These are phyloP conservation scores for Aldabrachelys gigantea DNA, from an alignment of 2,113 vertebrate genomes.

Conservation along the genomic window DNA sequence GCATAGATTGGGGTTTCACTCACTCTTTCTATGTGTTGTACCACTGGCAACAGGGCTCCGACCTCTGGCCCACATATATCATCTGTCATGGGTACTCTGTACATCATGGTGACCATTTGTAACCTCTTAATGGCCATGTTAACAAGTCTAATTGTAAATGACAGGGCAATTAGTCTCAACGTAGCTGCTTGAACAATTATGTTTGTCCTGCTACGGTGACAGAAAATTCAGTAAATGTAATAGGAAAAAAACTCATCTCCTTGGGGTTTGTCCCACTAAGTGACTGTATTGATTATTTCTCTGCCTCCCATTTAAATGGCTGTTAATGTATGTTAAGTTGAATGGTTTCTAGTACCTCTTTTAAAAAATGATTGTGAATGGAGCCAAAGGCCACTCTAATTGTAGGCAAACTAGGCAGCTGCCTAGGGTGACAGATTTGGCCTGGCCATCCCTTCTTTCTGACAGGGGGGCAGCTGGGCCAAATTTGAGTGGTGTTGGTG, in stretches of 20 bases:
- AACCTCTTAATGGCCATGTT: conserved; percentile 28
- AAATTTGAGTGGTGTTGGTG: neutral
- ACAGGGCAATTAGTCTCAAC: conserved; percentile 40
- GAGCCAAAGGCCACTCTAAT: neutral
- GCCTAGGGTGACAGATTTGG: neutral
- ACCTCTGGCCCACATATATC: neutral
- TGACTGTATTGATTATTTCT: neutral
- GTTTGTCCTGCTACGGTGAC: conserved; percentile 25
- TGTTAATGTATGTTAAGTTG: neutral
- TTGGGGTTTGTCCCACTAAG: conserved; percentile 15
- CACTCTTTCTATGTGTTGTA: neutral
- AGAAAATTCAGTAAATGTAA: conserved; percentile 52
- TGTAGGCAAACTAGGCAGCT: neutral
- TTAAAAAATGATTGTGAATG: neutral
- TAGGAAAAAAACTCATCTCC: fast-evolving
- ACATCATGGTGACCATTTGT: neutral
- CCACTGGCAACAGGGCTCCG: neutral
- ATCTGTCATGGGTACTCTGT: neutral
- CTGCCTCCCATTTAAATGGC: neutral
- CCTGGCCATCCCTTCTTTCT: neutral
- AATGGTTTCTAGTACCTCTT: neutral
- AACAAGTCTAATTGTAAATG: conserved; percentile 55
- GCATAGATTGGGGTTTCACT: neutral
- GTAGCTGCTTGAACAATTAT: conserved; percentile 35
- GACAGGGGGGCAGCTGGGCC: neutral